A percentile compares a stretch with the other conserved stretches of the same genome.
Conservation (phyloP, 2,797 vertebrate species). For the Triplophysa bombifrons region DNA sequence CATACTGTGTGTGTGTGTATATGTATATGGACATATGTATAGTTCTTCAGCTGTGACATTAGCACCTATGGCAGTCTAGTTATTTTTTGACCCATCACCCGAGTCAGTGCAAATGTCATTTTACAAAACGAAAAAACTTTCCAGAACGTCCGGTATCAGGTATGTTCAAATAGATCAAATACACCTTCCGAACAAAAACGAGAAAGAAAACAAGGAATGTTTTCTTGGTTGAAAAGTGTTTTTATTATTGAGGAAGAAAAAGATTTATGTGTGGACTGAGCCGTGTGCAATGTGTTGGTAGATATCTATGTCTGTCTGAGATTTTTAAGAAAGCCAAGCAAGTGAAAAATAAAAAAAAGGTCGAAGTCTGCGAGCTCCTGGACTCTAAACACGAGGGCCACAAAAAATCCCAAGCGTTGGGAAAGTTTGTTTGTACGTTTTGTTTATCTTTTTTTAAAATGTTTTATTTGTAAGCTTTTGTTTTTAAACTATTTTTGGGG, state of each 20-base stretch:
- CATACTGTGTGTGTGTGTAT: slow-evolving; percentile 53
- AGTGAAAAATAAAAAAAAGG: slow-evolving; percentile 75
- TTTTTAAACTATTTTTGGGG: slow-evolving; percentile 75
- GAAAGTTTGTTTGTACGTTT: slow-evolving; percentile 78
- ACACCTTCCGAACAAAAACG: slow-evolving; percentile 72
- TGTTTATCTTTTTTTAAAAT: slow-evolving; percentile 70
- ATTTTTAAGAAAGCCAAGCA: slow-evolving; percentile 83
- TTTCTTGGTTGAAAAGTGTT: slow-evolving; percentile 78
- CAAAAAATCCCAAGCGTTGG: slow-evolving; percentile 78
- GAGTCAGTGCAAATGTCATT: slow-evolving; percentile 63
- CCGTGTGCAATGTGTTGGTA: slow-evolving; percentile 93
- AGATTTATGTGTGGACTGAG: slow-evolving; percentile 82
- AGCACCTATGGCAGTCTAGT: slow-evolving; percentile 79
- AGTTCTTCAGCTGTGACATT: slow-evolving; percentile 74
- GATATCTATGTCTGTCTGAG: slow-evolving; percentile 91
- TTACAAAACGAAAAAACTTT: slow-evolving; percentile 56
- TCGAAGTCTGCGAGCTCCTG: slow-evolving; percentile 83
- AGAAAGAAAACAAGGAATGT: slow-evolving; percentile 63
- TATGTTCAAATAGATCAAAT: slow-evolving; percentile 25
- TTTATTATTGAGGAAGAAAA: slow-evolving; percentile 77
- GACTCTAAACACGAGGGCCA: slow-evolving; percentile 89
- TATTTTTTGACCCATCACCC: slow-evolving; percentile 77
- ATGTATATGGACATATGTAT: slow-evolving; percentile 63
- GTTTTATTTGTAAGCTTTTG: slow-evolving; percentile 82
- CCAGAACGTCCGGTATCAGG: slow-evolving; percentile 60